Conservation (phyloP, 2,797 vertebrate genomes). For the Coregonus ussuriensis region DNA sequence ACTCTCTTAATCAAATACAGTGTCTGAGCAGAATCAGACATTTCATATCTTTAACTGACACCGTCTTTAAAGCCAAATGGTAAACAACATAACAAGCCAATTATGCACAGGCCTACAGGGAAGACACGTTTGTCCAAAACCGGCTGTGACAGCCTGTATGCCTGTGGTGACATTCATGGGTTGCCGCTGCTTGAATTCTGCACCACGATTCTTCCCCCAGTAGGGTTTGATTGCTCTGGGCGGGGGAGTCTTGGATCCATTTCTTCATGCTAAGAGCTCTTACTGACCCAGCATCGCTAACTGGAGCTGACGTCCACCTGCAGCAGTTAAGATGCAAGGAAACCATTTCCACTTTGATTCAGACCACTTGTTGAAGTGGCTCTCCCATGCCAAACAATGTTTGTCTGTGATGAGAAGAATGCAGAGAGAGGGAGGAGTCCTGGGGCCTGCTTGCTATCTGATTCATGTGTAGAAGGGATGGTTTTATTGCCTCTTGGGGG, state of each 20-base stretch:
- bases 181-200: slow-evolving; percentile 12
- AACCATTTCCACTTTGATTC: slow-evolving; percentile 38
- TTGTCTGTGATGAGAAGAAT: slow-evolving; percentile 29
- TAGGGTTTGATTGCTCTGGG: slow-evolving; percentile 30
- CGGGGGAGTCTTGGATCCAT: slow-evolving; percentile 27
- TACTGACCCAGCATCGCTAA: slow-evolving; percentile 36
- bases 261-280: slow-evolving; percentile 22
- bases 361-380: slow-evolving; percentile 33
- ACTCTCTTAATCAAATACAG: not conserved
- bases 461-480: slow-evolving; percentile 38
- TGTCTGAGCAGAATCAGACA: not conserved
- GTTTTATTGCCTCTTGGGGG: slow-evolving; percentile 27
- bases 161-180: slow-evolving; percentile 6
- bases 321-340: slow-evolving; percentile 36
- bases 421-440: slow-evolving; percentile 22
- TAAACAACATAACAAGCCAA: not conserved
- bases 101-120: not conserved
- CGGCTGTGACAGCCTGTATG: not conserved
- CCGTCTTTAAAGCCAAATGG: not conserved
- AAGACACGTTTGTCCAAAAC: not conserved
- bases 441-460: slow-evolving; percentile 8
- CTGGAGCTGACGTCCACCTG: slow-evolving; percentile 48
- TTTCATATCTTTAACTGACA: not conserved
- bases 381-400: slow-evolving; percentile 41
- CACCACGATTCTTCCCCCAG: not conserved